A percentile compares a stretch with the other conserved stretches of the same genome.
Conservation (phyloP, 1,140 invertebrate species). For the Conopomorpha cramerella region DNA sequence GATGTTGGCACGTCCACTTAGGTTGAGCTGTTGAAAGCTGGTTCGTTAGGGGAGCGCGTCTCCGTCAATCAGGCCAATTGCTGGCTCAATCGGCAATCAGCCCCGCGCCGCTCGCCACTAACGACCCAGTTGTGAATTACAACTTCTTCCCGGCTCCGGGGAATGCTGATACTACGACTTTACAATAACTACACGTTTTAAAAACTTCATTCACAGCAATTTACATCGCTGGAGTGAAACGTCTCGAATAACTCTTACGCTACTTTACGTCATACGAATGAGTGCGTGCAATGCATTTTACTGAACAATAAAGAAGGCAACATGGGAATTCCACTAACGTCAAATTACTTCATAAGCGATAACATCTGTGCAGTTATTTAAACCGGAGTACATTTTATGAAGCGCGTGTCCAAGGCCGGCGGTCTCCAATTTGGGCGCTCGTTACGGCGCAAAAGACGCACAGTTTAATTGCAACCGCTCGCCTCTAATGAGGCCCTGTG, state of each 20-base stretch:
- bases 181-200: no score
- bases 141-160: slow-evolving; percentile 34
- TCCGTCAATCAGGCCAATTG: slow-evolving; percentile 61
- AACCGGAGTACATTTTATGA: slow-evolving; percentile 30
- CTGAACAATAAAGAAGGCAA: no score
- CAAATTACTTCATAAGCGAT: no score
- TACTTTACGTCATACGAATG: no score
- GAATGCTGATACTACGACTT: not conserved
- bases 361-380: no score
- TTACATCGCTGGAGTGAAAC: no score
- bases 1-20: slow-evolving; percentile 37
- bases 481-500: slow-evolving; percentile 49
- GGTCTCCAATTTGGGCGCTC: slow-evolving; percentile 39
- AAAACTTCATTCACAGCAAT: no score
- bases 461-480: slow-evolving; percentile 48
- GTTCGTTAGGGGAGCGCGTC: slow-evolving; percentile 52
- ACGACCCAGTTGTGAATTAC: slow-evolving; percentile 38
- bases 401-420: slow-evolving; percentile 29
- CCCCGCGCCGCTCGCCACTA: slow-evolving; percentile 28
- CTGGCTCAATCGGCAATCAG: slow-evolving; percentile 60
- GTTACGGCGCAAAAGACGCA: slow-evolving; percentile 51
- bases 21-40: slow-evolving; percentile 36
- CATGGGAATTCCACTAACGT: no score
- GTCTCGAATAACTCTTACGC: no score
- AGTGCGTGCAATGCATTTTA: no score